A percentile compares a stretch with the other conserved stretches of the same genome.
phyloP scores from a whole-genome alignment of 2,113 vertebrate genomes.

The Petrocephalus zakoni region DNA sequence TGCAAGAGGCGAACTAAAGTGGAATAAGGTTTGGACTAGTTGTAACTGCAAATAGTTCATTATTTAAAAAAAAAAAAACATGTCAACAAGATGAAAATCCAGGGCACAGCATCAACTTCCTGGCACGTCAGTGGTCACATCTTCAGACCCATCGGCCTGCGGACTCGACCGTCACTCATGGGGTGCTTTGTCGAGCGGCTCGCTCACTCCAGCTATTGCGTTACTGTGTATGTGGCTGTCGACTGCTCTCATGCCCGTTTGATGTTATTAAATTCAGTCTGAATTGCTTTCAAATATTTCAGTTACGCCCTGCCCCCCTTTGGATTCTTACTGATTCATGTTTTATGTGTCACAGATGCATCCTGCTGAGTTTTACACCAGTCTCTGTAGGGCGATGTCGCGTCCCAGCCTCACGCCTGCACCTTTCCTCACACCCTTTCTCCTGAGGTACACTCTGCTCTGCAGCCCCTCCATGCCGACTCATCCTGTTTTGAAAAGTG shows the following conservation, averaged over 20 bases:
- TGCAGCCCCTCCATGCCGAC: neutral
- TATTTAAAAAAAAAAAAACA: neutral
- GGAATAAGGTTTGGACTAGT: neutral
- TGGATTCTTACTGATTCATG: neutral
- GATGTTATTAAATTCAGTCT: neutral
- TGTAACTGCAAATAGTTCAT: neutral
- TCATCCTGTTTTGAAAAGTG: neutral
- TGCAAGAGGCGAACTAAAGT: neutral
- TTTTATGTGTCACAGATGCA: neutral
- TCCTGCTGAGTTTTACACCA: neutral
- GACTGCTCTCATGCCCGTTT: neutral
- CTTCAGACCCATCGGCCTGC: neutral
- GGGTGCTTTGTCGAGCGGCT: neutral
- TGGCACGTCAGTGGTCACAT: neutral
- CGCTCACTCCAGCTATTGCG: neutral
- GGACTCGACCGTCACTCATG: neutral
- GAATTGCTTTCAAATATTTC: neutral
- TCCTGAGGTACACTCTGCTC: neutral
- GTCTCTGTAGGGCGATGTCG: too few relatives aligned
- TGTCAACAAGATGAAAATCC: neutral
- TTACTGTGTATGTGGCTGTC: neutral
- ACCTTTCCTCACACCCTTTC: neutral
- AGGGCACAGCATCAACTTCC: neutral
- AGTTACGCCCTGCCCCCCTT: neutral
- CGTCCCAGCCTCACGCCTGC: too few relatives aligned